phyloP scores from a whole-genome alignment of 2,113 vertebrate species.

The Azemiops feae region DNA sequence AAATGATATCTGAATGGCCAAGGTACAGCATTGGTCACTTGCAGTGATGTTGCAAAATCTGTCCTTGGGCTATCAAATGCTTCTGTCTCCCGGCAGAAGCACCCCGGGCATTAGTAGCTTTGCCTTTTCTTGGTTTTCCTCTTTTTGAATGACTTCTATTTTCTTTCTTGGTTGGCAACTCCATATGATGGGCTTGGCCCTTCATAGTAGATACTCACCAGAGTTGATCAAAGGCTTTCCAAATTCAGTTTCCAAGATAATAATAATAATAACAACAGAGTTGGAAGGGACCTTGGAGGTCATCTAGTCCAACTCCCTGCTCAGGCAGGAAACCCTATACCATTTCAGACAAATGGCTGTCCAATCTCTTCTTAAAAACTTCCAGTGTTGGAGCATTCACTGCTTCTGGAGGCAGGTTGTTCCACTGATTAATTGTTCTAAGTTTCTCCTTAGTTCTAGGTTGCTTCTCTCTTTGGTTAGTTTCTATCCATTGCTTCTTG shows the following conservation, averaged over 20 bases:
- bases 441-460: too few species aligned
- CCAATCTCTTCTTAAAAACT: too few species aligned
- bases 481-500: too few species aligned
- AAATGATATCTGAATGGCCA: not conserved
- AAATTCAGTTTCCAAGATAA: not conserved
- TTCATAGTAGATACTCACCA: not conserved
- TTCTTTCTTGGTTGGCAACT: not conserved
- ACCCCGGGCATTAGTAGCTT: not conserved
- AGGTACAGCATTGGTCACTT: not conserved
- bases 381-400: too few species aligned
- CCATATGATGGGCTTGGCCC: not conserved
- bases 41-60: not conserved
- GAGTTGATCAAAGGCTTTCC: not conserved
- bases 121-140: not conserved
- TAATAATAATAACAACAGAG: too few species aligned
- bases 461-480: too few species aligned
- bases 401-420: too few species aligned
- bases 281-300: too few species aligned
- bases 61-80: not conserved
- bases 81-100: not conserved
- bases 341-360: too few species aligned
- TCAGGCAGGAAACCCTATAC: too few species aligned
- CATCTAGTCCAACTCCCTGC: too few species aligned
- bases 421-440: too few species aligned
- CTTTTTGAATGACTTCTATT: not conserved